These are phyloP conservation scores for Eurytoma californica DNA, from an alignment of 2,888 invertebrate species.

Conservation along the genomic window DNA sequence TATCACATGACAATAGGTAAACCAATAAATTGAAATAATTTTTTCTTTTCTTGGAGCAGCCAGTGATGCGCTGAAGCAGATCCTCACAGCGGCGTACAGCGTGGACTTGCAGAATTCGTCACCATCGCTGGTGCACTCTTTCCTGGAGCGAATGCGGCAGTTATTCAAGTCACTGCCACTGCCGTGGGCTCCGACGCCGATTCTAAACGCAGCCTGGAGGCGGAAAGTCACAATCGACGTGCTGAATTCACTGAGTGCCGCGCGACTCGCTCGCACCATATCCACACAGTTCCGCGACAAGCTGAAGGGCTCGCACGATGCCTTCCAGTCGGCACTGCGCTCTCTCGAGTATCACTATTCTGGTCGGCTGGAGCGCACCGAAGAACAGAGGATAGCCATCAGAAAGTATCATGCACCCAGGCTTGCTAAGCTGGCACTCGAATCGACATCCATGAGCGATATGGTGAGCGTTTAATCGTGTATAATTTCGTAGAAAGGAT, in stretches of 20 bases:
- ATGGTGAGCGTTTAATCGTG: constrained; percentile 74
- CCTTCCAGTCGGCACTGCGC: constrained; percentile 84
- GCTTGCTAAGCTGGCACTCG: constrained; percentile 87
- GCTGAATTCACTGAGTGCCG: constrained; percentile 83
- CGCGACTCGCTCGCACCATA: constrained; percentile 83
- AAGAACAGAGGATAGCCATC: constrained; percentile 85
- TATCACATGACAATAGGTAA: no score
- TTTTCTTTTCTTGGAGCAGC: constrained; percentile 72
- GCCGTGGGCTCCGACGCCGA: constrained; percentile 79
- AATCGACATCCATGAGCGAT: constrained; percentile 89
- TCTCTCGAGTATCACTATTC: constrained; percentile 84
- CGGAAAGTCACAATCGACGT: constrained; percentile 83
- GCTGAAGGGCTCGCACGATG: constrained; percentile 85
- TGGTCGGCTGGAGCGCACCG: constrained; percentile 85
- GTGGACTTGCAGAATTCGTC: constrained; percentile 83
- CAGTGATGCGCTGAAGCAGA: constrained; percentile 85
- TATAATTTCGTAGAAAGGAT: not conserved
- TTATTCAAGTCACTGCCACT: constrained; percentile 79
- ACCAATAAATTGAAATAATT: no score
- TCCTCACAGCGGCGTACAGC: constrained; percentile 85
- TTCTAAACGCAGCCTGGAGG: constrained; percentile 81
- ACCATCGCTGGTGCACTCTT: constrained; percentile 80
- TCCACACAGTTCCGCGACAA: constrained; percentile 86
- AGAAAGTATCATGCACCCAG: constrained; percentile 87
- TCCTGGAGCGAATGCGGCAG: constrained; percentile 82